Base-by-base conservation (phyloP, 2,113 vertebrate genomes). In the Muntiacus muntjak region DNA sequence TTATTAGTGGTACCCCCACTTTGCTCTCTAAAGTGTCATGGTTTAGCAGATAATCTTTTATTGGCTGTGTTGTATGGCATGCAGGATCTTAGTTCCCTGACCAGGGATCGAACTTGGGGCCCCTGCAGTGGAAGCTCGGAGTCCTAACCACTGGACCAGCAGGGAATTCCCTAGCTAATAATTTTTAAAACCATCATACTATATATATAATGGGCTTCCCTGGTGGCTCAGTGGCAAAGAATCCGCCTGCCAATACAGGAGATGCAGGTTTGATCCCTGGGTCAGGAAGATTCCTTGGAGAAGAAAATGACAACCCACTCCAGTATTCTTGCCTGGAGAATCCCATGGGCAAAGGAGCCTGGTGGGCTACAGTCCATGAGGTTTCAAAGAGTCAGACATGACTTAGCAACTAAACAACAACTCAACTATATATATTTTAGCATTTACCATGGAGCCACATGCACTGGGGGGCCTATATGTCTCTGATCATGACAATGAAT, bases 381-480 rank as follows among this genome's bases (percentile, higher is more conserved):
- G 71, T 76, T 43, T 43, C 71, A 43, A 26, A 76, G 23, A 76
- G 40, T 26, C 71, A 26, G 71, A 76, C 23, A 43, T 43, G 40
- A 76, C 40, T 76, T 43, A 43, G 71, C 36, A 76, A 76, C 40
- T 43, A 43, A 76, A 76, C 71, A 71, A 40, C 67, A 26, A 43
- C 36, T 43, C 40, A 43, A 43, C 71, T 76, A 76, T 26, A 43
- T 14, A 76, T 25, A 40, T 74, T 40, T 76, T 26, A 43, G 15
- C 15, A 4, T 21, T 8, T 79, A 19, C 21, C 57, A 14, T 1
- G 9, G 62, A 62, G 6, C 43, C 52, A 17, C 11, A 16, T 21
- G 30, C 54, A 43, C 0, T 16, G 16, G 71, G 64, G 55, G 33
- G 12, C 4, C 43, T 17, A 11, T 12, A 1, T 1, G 52, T 17